Evolutionary conservation across 2,888 invertebrate species (phyloP).

Genomic region (Pardosa pseudoannulata): DNA sequence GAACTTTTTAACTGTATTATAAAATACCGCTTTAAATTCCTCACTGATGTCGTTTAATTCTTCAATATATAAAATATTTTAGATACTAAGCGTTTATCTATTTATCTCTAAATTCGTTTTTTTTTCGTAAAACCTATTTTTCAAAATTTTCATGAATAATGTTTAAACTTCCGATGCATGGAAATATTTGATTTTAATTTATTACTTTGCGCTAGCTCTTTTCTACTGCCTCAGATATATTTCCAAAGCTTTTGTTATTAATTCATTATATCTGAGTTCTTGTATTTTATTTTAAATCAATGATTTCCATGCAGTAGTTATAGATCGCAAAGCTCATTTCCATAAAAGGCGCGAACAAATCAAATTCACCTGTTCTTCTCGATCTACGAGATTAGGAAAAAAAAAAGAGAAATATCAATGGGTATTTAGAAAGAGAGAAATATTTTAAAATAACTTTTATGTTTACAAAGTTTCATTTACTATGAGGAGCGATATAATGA

Average conservation of each 20-base stretch:
- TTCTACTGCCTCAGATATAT: background rate
- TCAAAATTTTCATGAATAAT: conserved; percentile 1
- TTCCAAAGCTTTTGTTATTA: conserved; percentile 1
- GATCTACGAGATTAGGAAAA: background rate
- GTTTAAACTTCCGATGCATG: background rate
- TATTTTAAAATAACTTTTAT: background rate
- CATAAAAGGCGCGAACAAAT: conserved; percentile 15
- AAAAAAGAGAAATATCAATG: background rate
- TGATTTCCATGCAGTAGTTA: background rate
- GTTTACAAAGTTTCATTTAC: background rate
- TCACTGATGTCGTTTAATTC: too few relatives aligned
- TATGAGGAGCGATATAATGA: too few relatives aligned
- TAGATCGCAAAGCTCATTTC: background rate
- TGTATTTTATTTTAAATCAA: conserved; percentile 16
- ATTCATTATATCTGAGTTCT: conserved; percentile 12
- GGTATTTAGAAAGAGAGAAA: background rate
- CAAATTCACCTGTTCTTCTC: conserved; percentile 6
- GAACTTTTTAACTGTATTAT: too few relatives aligned
- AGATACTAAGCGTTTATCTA: too few relatives aligned
- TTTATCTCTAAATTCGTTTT: background rate
- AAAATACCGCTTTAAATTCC: too few relatives aligned
- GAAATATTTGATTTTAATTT: conserved; percentile 11
- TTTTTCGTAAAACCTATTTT: background rate
- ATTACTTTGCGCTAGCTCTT: background rate
- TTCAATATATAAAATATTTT: too few relatives aligned